These are phyloP conservation scores for Gibbula magus DNA, from an alignment of 2,888 invertebrate genomes.

Conservation along the genomic window DNA sequence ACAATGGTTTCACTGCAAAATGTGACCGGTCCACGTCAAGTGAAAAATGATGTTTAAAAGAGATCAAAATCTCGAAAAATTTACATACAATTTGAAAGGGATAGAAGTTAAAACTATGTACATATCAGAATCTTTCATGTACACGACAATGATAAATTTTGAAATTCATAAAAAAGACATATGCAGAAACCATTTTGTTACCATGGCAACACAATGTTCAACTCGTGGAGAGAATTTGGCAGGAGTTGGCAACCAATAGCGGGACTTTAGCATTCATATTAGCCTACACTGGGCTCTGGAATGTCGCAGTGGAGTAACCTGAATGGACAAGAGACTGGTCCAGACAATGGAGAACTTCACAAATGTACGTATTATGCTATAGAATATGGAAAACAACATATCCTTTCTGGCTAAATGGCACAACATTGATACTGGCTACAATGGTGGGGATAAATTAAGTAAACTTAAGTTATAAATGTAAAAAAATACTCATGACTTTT, in stretches of 20 bases:
- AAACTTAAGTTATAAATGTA: background rate
- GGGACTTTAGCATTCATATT: background rate
- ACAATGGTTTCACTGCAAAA: constrained; percentile 42
- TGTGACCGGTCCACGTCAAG: constrained; percentile 2
- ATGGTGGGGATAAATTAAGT: constrained; percentile 18
- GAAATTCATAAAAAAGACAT: background rate
- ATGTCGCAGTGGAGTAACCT: background rate
- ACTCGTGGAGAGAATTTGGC: constrained; percentile 8
- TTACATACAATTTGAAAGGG: constrained; percentile 6
- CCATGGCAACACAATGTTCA: background rate
- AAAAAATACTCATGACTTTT: background rate
- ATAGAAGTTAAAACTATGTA: constrained; percentile 12
- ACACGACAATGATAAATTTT: background rate
- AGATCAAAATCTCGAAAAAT: constrained; percentile 35
- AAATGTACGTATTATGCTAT: constrained; percentile 18
- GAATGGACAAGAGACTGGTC: constrained; percentile 6
- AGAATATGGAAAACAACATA: constrained; percentile 2
- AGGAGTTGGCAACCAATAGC: background rate
- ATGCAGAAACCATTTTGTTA: background rate
- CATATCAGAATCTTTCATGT: background rate
- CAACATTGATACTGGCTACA: constrained; percentile 16
- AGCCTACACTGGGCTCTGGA: background rate
- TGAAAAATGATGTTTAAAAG: constrained; percentile 37
- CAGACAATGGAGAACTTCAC: constrained; percentile 17
- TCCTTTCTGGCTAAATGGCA: constrained; percentile 21